Evolutionary conservation across 2,888 invertebrate species (phyloP).

Genomic region (Drosophila cognata): DNA sequence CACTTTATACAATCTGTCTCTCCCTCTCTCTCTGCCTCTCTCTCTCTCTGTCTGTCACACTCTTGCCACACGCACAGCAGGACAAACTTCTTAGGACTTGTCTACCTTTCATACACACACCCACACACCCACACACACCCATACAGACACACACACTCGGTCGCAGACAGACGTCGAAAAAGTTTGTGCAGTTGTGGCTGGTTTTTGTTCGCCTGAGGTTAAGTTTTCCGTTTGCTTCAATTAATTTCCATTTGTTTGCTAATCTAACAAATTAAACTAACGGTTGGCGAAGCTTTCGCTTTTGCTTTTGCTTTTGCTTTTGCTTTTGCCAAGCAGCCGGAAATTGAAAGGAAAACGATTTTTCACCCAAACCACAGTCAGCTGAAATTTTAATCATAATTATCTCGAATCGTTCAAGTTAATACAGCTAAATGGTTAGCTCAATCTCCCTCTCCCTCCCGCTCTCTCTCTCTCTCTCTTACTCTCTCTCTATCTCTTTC

Average conservation of each 20-base stretch:
- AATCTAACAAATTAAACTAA: conserved; percentile 82
- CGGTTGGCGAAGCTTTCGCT: conserved; percentile 54
- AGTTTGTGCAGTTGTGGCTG: conserved; percentile 45
- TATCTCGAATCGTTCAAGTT: conserved; percentile 28
- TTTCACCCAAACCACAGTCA: conserved; percentile 41
- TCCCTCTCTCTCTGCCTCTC: neutral
- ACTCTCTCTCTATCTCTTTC: neutral
- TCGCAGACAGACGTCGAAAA: conserved; percentile 32
- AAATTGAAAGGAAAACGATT: conserved; percentile 68
- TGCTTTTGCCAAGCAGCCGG: conserved; percentile 36
- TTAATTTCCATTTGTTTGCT: conserved; percentile 83
- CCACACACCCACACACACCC: conserved; percentile 15
- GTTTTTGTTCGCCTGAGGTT: conserved; percentile 59
- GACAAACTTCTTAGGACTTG: conserved; percentile 53
- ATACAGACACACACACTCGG: conserved; percentile 10
- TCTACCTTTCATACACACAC: conserved; percentile 49
- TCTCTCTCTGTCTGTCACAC: neutral
- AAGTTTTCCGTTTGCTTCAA: conserved; percentile 82
- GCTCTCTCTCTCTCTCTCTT: neutral
- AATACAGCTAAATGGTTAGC: neutral
- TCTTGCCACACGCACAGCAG: conserved; percentile 19
- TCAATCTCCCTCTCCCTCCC: neutral
- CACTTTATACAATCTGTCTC: conserved; percentile 3
- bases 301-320: neutral
- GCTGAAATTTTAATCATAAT: conserved; percentile 69